phyloP scores from a whole-genome alignment of 2,797 vertebrate genomes.

The Parotocinclus haroldoi region DNA sequence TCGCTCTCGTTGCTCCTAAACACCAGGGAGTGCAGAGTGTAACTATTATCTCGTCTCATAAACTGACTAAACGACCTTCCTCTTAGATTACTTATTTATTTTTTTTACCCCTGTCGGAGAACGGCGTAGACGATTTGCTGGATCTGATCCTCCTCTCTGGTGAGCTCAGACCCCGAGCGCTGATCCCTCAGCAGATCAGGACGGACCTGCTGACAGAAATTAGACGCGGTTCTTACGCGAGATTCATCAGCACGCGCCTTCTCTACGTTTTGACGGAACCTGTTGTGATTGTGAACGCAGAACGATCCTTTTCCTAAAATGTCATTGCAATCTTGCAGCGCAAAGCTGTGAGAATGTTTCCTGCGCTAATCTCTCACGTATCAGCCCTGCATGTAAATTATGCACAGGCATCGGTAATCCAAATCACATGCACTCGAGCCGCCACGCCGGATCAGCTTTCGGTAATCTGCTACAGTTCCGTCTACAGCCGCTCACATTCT shows the following conservation, averaged over 20 bases:
- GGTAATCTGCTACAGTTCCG: constrained; percentile 24
- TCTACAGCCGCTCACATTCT: too few relatives aligned
- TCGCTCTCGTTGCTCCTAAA: constrained; percentile 80
- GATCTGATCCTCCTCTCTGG: constrained; percentile 73
- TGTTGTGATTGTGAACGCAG: too few relatives aligned
- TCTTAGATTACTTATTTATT: too few relatives aligned
- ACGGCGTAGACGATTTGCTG: constrained; percentile 80
- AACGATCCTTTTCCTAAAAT: too few relatives aligned
- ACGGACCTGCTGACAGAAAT: constrained; percentile 81
- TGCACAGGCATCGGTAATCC: constrained; percentile 14
- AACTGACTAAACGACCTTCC: not conserved
- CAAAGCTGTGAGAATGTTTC: too few relatives aligned
- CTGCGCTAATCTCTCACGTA: not conserved
- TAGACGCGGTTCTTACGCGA: constrained; percentile 59
- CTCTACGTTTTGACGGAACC: not conserved
- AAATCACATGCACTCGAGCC: constrained; percentile 25
- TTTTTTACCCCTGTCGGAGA: constrained; percentile 84
- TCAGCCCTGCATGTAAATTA: constrained; percentile 8
- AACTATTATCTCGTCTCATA: not conserved
- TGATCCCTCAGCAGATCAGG: constrained; percentile 93
- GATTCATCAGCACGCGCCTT: not conserved
- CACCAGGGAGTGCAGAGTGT: not conserved
- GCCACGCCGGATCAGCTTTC: constrained; percentile 29
- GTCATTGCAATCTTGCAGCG: too few relatives aligned
- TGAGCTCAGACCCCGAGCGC: constrained; percentile 67